phyloP scores from a whole-genome alignment of 2,797 vertebrate genomes.

The Brachyrhaphis roseni region DNA sequence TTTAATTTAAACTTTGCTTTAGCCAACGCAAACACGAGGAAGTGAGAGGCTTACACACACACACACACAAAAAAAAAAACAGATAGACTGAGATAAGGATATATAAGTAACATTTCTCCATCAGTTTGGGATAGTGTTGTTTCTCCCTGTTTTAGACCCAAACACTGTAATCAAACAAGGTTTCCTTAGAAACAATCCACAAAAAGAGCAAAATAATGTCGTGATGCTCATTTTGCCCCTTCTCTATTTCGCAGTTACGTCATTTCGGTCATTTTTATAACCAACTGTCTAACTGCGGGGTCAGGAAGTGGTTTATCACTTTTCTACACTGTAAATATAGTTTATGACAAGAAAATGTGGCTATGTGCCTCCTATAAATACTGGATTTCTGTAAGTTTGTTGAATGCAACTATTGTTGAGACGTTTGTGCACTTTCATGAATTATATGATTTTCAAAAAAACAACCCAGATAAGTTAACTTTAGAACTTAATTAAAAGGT shows the following conservation, averaged over 20 bases:
- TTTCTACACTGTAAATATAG: neutral
- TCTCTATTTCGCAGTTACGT: neutral
- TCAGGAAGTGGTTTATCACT: neutral
- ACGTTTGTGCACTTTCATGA: neutral
- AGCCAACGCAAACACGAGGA: constrained; percentile 25
- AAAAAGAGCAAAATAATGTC: neutral
- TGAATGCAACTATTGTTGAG: neutral
- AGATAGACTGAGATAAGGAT: neutral
- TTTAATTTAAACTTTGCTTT: constrained; percentile 50
- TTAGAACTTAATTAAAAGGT: neutral
- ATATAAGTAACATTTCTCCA: neutral
- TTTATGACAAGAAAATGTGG: neutral
- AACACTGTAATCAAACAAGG: neutral
- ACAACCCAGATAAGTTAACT: neutral
- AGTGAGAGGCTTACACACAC: constrained; percentile 25
- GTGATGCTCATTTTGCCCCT: neutral
- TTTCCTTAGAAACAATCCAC: neutral
- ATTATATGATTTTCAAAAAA: neutral
- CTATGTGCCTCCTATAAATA: neutral
- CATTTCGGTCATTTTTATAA: neutral
- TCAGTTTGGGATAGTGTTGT: neutral
- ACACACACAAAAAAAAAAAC: neutral
- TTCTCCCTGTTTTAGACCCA: no score
- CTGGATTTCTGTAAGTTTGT: neutral
- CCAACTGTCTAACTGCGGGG: neutral